These are phyloP conservation scores for Nyctalus aviator DNA, from an alignment of 2,797 vertebrate species.

Conservation along the genomic window DNA sequence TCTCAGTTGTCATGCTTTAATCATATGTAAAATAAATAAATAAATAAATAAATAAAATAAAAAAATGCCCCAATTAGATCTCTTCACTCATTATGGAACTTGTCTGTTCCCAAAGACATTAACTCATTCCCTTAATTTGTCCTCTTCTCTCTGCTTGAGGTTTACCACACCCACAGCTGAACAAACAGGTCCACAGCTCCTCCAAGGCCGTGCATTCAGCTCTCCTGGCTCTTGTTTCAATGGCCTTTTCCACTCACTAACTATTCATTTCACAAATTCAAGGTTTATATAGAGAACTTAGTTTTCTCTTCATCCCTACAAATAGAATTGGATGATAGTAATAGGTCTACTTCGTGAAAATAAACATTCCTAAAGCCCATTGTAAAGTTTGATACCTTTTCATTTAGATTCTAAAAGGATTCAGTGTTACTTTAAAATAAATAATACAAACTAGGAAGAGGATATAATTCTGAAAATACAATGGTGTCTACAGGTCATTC, in stretches of 20 bases:
- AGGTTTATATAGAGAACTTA: background rate
- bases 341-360: constrained; percentile 24
- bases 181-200: background rate
- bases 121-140: background rate
- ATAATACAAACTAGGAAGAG: background rate
- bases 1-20: background rate
- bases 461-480: background rate
- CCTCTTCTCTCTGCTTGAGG: background rate
- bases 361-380: background rate
- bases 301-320: background rate
- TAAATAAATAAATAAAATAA: background rate
- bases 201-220: background rate
- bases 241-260: background rate
- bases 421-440: background rate
- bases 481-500: background rate
- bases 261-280: background rate
- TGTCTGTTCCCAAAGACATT: background rate
- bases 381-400: background rate
- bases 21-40: background rate
- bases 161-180: background rate
- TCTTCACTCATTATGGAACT: background rate
- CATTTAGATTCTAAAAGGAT: background rate
- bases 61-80: background rate
- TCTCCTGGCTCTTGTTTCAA: background rate
- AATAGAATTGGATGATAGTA: background rate